These are phyloP conservation scores for Noturus placidus DNA, from an alignment of 2,113 vertebrate genomes.

Conservation along the genomic window DNA sequence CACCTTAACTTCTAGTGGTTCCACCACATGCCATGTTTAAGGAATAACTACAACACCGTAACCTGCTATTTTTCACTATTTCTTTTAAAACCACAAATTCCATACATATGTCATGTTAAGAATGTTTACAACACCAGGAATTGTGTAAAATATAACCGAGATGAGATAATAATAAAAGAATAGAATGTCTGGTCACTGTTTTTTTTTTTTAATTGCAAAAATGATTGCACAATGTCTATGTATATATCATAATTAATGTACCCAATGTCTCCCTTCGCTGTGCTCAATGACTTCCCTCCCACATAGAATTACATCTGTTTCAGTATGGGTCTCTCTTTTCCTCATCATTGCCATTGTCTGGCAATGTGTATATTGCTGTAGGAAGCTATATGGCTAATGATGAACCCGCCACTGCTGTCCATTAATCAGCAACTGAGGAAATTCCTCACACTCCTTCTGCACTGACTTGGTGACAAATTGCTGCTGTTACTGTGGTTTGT, in stretches of 20 bases:
- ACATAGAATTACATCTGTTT: not conserved
- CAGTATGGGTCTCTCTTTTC: conserved; percentile 11
- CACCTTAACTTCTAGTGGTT: not conserved
- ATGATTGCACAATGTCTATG: not conserved
- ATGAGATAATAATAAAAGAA: not conserved
- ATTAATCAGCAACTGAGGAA: conserved; percentile 53
- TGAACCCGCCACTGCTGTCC: conserved; percentile 9
- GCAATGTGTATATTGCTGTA: conserved; percentile 30
- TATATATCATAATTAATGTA: not conserved
- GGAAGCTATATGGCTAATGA: conserved; percentile 46
- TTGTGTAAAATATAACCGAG: not conserved
- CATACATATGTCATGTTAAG: not conserved
- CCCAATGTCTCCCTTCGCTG: not conserved
- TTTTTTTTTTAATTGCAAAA: no score
- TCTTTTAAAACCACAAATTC: not conserved
- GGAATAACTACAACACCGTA: not conserved
- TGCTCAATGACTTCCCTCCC: not conserved
- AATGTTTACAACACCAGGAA: not conserved
- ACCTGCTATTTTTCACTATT: not conserved
- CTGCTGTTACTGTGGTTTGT: conserved; percentile 34
- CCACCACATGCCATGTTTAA: not conserved
- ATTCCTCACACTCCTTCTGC: conserved; percentile 59
- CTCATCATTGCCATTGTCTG: conserved; percentile 19
- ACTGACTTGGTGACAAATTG: conserved; percentile 62
- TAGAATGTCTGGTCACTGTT: not conserved